Evolutionary conservation across 1,140 invertebrate species (phyloP).

Genomic region (Drosophila nikananu): DNA sequence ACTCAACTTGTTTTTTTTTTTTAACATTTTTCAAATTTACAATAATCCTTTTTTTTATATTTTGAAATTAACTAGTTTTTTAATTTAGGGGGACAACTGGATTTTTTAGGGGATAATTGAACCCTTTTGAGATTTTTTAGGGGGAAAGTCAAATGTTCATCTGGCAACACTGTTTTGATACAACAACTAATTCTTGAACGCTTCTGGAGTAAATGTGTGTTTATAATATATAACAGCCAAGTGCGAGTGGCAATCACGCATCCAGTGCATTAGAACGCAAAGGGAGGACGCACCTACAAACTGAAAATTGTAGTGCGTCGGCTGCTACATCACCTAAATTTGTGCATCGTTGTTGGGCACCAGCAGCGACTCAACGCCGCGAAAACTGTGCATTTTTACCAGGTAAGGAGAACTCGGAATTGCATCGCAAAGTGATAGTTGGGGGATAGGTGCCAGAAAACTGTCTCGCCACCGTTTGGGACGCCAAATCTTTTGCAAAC

Average conservation of each 20-base stretch:
- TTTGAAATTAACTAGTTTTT: no score
- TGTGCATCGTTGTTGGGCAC: constrained; percentile 26
- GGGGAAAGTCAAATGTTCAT: no score
- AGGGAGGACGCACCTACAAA: constrained; percentile 9
- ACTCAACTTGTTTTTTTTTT: no score
- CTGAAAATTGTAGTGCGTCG: constrained; percentile 48
- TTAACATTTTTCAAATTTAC: no score
- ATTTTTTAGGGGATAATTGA: no score
- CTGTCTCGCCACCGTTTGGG: no score
- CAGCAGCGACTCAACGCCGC: constrained; percentile 5
- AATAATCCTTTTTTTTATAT: no score
- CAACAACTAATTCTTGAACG: no score
- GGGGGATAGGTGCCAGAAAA: background rate
- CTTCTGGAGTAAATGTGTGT: constrained; percentile 5
- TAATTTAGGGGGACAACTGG: no score
- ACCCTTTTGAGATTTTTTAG: no score
- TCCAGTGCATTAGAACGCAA: background rate
- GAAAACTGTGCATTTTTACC: constrained; percentile 29
- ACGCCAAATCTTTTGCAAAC: background rate
- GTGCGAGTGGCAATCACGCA: constrained; percentile 5
- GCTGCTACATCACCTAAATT: constrained; percentile 38
- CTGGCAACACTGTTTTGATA: no score
- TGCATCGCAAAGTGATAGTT: background rate
- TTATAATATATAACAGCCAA: constrained; percentile 1
- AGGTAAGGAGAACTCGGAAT: constrained; percentile 40